phyloP scores from a whole-genome alignment of 2,888 invertebrate genomes.

The Troilus luridus region DNA sequence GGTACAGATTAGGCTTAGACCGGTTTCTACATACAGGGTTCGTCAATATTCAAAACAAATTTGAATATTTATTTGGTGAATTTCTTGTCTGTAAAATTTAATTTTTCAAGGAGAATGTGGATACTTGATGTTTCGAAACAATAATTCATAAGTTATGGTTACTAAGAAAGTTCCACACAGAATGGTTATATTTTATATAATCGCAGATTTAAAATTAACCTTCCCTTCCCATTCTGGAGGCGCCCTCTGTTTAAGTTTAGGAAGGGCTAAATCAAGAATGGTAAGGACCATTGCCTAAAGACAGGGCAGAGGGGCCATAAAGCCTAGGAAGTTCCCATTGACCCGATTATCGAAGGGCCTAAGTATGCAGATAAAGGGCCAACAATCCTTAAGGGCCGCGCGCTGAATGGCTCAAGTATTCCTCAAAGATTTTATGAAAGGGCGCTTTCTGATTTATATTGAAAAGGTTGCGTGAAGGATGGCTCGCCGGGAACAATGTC shows the following conservation, averaged over 20 bases:
- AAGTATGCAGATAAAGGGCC: conserved; percentile 46
- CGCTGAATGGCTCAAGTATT: conserved; percentile 46
- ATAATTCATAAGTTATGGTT: no score
- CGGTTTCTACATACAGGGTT: no score
- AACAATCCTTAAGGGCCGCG: conserved; percentile 25
- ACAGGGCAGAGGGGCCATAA: conserved; percentile 15
- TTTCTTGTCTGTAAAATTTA: no score
- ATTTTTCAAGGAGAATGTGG: no score
- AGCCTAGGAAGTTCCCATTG: conserved; percentile 26
- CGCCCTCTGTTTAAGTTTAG: not conserved
- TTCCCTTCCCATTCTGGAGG: not conserved
- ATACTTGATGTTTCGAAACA: no score
- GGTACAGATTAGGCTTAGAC: no score
- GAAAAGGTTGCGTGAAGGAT: conserved; percentile 46
- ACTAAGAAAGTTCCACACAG: no score
- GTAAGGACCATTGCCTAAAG: not conserved
- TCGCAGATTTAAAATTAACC: not conserved
- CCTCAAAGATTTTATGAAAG: conserved; percentile 32
- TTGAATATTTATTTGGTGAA: no score
- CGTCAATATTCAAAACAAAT: no score
- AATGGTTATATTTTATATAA: not conserved
- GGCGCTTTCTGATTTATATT: conserved; percentile 30
- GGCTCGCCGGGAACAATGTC: conserved; percentile 37
- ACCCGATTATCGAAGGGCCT: conserved; percentile 45
- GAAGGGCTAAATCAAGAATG: not conserved